These are phyloP conservation scores for Uropsilus gracilis DNA, from an alignment of 2,113 vertebrate genomes.

Conservation along the genomic window DNA sequence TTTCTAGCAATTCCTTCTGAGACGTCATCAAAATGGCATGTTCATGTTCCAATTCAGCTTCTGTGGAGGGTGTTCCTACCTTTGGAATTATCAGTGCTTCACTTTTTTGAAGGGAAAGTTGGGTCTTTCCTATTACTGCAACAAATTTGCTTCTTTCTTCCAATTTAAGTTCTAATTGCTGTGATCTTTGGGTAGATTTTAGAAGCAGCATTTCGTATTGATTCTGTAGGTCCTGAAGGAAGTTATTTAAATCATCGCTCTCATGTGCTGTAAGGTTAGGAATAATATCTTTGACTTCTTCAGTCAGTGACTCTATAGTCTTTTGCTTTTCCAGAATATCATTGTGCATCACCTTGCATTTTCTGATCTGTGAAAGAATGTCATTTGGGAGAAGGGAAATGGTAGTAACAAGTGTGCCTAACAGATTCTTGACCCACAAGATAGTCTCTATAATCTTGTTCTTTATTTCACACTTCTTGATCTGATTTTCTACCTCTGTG, in stretches of 20 bases:
- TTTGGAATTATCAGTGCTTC: slow-evolving; percentile 75
- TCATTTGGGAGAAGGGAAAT: slow-evolving; percentile 90
- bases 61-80: slow-evolving; percentile 60
- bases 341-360: slow-evolving; percentile 86
- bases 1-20: slow-evolving; percentile 85
- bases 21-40: slow-evolving; percentile 82
- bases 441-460: slow-evolving; percentile 87
- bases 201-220: slow-evolving; percentile 88
- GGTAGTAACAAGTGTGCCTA: slow-evolving; percentile 82
- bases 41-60: slow-evolving; percentile 82
- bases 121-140: slow-evolving; percentile 87
- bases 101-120: slow-evolving; percentile 84
- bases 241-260: slow-evolving; percentile 82
- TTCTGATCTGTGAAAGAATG: slow-evolving; percentile 90
- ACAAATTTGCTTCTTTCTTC: slow-evolving; percentile 89
- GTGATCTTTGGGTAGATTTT: slow-evolving; percentile 86
- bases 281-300: slow-evolving; percentile 84
- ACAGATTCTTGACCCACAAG: slow-evolving; percentile 87
- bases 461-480: slow-evolving; percentile 84
- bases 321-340: slow-evolving; percentile 87
- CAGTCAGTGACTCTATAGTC: slow-evolving; percentile 83
- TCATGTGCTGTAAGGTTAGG: slow-evolving; percentile 84
- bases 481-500: slow-evolving; percentile 61
- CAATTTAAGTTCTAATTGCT: slow-evolving; percentile 89
- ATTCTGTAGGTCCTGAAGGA: slow-evolving; percentile 86